Evolutionary conservation across 2,113 vertebrate species (phyloP), one percentile per base, ranked within the genome.

Genomic region (Catagonus wagneri): DNA sequence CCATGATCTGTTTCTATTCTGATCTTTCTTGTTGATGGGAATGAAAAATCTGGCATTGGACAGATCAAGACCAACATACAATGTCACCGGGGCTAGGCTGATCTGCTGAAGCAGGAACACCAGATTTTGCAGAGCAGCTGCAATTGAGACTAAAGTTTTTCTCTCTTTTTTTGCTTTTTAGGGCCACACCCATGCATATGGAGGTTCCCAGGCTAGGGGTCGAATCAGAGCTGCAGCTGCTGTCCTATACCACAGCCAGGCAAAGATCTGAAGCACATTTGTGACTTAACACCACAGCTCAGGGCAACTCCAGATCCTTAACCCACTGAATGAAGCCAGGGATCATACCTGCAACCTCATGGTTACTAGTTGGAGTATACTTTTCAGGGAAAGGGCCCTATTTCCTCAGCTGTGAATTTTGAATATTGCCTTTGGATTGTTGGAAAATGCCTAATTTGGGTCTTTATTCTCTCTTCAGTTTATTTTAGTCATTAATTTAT

Each of bases 401-500:
- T 81, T 80, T 52, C 39, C 34, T 80, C 7, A 95, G 44, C 32
- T 93, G 10, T 65, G 34, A 89, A 93, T 66, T 91, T 60, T 75
- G 84, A 88, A 56, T 22, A 4, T 68, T 86, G 69, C 71, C 52
- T 68, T 75, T 72, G n/a, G 12, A 39, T 66, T 13, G 34, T 1
- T 36, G 8, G 65, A 65, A 93, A 96, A 89, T n/a, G 3, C 10
- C 7, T 7, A 65, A 6, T 15, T 69, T 89, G 20, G 29, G 32
- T 25, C 76, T 76, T 44, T 69, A 25, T 11, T 74, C 5, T 6
- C 4, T 14, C 79, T 83, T 90, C 16, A 7, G 56, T 71, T 83
- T 76, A 78, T 68, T 80, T 90, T 83, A 54, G 19, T 25, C 9
- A 83, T 50, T 75, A 78, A 19, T 52, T 94, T 94, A n/a, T 91